These are phyloP conservation scores for Ursus arctos DNA, from an alignment of 2,113 vertebrate species.

Conservation along the genomic window DNA sequence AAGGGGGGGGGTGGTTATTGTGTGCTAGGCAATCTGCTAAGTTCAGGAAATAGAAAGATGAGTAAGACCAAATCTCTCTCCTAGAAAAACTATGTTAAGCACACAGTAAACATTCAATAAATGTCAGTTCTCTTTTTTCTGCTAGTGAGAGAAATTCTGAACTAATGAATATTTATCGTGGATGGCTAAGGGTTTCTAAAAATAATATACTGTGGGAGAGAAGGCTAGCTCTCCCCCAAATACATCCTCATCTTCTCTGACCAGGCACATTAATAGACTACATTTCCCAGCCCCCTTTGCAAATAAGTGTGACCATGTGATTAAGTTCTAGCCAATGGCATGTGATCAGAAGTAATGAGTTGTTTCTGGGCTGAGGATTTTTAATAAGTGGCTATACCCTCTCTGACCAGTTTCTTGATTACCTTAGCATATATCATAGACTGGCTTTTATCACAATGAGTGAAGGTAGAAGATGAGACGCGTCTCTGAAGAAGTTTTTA, in stretches of 20 bases:
- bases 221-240: not conserved
- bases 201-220: not conserved
- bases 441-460: not conserved
- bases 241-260: not conserved
- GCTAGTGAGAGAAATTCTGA: not conserved
- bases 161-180: slow-evolving; percentile 55
- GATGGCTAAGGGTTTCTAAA: not conserved
- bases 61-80: slow-evolving; percentile 10
- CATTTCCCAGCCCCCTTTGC: slow-evolving; percentile 17
- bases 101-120: slow-evolving; percentile 52
- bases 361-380: not conserved
- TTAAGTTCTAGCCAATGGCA: slow-evolving; percentile 23
- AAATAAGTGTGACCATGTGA: not conserved
- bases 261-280: not conserved
- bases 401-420: not conserved
- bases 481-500: not conserved
- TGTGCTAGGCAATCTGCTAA: slow-evolving; percentile 46
- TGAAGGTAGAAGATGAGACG: not conserved
- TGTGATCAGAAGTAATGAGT: not conserved
- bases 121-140: slow-evolving; percentile 42
- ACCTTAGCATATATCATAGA: not conserved
- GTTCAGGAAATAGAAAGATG: slow-evolving; percentile 3
- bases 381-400: not conserved
- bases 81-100: slow-evolving; percentile 43
- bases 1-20: not conserved